These are phyloP conservation scores for Dipodomys merriami DNA, from an alignment of 2,113 vertebrate species.

Conservation along the genomic window DNA sequence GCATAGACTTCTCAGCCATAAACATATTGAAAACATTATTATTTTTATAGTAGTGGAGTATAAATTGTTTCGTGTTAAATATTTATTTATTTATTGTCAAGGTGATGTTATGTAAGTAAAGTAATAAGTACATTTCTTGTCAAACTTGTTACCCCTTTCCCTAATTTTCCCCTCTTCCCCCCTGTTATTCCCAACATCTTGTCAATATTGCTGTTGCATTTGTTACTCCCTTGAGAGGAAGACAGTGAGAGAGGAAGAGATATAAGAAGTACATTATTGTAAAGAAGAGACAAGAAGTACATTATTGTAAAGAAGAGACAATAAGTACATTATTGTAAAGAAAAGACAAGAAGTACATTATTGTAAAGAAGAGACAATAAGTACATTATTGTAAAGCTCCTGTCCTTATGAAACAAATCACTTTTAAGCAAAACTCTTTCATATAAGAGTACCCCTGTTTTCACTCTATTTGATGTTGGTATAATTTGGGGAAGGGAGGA, in stretches of 20 bases:
- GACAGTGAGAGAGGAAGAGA: neutral
- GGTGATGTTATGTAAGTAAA: too few species aligned
- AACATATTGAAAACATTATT: slow-evolving; percentile 29
- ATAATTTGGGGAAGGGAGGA: too few species aligned
- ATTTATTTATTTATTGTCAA: too few species aligned
- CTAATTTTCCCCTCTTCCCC: too few species aligned
- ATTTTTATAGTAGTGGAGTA: neutral
- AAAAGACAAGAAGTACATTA: neutral
- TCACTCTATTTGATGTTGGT: too few species aligned
- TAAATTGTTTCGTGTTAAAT: neutral
- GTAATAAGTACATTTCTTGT: too few species aligned
- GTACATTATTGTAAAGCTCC: neutral
- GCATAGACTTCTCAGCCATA: neutral
- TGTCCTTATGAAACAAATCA: neutral
- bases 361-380: neutral
- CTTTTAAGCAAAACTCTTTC: neutral
- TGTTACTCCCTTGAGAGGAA: too few species aligned
- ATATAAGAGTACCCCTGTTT: neutral
- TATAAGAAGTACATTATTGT: neutral
- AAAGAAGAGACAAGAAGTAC: neutral
- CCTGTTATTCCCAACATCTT: too few species aligned
- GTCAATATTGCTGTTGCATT: too few species aligned
- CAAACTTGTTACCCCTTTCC: too few species aligned
- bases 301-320: neutral
- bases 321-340: neutral